Conservation (phyloP, 2,797 vertebrate species). For the Mormyrops boulengeri region DNA sequence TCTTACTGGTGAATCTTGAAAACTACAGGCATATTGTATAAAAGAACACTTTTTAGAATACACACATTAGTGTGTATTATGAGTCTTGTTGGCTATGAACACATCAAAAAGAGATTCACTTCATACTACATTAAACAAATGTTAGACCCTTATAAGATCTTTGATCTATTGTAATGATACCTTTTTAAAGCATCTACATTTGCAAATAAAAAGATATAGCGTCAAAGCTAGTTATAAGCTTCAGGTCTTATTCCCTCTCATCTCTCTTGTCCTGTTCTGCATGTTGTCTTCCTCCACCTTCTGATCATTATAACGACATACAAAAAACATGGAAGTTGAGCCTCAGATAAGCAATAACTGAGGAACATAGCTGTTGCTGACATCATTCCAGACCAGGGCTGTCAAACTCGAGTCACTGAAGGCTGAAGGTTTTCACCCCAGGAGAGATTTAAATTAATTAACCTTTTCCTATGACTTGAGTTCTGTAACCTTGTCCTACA, state of each 20-base stretch:
- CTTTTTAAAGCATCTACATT: background rate
- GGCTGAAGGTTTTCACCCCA: background rate
- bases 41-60: background rate
- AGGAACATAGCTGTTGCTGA: background rate
- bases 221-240: background rate
- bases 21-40: background rate
- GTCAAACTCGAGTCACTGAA: background rate
- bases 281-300: background rate
- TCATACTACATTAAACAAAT: background rate
- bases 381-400: background rate
- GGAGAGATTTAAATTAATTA: background rate
- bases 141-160: background rate
- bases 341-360: background rate
- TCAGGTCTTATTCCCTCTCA: background rate
- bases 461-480: background rate
- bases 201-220: background rate
- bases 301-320: background rate
- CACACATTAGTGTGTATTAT: background rate
- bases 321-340: background rate
- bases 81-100: background rate
- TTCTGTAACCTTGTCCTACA: slow-evolving; percentile 5
- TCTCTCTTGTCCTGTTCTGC: background rate
- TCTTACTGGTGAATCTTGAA: background rate
- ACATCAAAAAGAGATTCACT: background rate
- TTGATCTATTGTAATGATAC: background rate